A percentile compares a stretch with the other conserved stretches of the same genome.
These are phyloP conservation scores for Osmerus mordax DNA, from an alignment of 2,113 vertebrate species.

Conservation along the genomic window DNA sequence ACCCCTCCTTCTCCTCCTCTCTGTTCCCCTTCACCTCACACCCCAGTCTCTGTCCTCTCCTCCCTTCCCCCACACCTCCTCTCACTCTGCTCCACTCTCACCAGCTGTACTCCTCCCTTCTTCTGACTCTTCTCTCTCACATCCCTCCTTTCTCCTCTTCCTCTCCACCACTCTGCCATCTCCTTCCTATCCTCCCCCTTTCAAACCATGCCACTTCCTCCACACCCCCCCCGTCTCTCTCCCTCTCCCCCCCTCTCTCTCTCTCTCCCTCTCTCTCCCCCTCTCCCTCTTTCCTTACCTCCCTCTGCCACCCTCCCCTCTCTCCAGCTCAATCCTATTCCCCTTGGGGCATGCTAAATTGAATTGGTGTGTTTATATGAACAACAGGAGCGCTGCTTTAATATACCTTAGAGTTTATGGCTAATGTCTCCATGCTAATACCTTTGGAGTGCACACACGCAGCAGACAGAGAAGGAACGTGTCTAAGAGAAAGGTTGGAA, in stretches of 20 bases:
- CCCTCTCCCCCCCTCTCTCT: neutral
- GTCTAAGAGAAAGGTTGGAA: slow-evolving; percentile 11
- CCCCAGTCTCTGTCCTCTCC: slow-evolving; percentile 20
- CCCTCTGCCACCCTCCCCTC: slow-evolving; percentile 22
- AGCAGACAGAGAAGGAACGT: neutral
- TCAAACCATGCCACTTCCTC: neutral
- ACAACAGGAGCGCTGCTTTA: slow-evolving; percentile 81
- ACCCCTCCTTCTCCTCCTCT: slow-evolving; percentile 2
- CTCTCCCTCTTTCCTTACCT: neutral
- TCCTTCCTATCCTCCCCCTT: slow-evolving; percentile 33
- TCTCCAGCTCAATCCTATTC: slow-evolving; percentile 80
- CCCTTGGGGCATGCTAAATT: slow-evolving; percentile 85
- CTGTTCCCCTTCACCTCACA: slow-evolving; percentile 38
- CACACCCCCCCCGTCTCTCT: neutral
- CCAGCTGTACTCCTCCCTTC: slow-evolving; percentile 4
- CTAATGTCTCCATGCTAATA: slow-evolving; percentile 71
- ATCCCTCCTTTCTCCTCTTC: slow-evolving; percentile 16
- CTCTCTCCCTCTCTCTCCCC: neutral
- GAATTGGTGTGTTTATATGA: slow-evolving; percentile 83
- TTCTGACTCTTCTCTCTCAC: neutral
- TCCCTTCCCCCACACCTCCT: neutral
- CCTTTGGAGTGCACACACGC: slow-evolving; percentile 61
- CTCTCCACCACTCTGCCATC: slow-evolving; percentile 3
- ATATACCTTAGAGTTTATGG: slow-evolving; percentile 85
- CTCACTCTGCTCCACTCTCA: too few relatives aligned